A percentile compares a stretch with the other conserved stretches of the same genome.
Evolutionary conservation across 2,113 vertebrate genomes (phyloP).

Genomic region (Pagrus major): DNA sequence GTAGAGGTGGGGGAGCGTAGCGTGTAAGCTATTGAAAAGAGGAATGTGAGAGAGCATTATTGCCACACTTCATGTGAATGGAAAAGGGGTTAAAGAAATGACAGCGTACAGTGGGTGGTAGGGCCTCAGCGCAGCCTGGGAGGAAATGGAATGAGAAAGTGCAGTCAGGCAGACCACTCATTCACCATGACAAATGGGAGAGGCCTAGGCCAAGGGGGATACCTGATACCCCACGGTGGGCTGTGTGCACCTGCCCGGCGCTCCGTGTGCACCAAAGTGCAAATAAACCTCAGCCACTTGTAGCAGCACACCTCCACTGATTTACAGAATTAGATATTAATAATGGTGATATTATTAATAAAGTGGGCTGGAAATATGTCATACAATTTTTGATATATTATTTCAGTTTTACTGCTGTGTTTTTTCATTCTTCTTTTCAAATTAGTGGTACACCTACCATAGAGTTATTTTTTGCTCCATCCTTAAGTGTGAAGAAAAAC

Average conservation of each 20-base stretch:
- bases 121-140: slow-evolving; percentile 76
- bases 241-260: slow-evolving; percentile 77
- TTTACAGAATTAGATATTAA: slow-evolving; percentile 30
- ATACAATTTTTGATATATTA: background rate
- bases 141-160: slow-evolving; percentile 85
- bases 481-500: background rate
- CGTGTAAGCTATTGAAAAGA: slow-evolving; percentile 80
- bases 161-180: slow-evolving; percentile 84
- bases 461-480: background rate
- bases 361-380: background rate
- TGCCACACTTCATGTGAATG: slow-evolving; percentile 84
- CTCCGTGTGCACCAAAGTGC: slow-evolving; percentile 68
- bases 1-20: slow-evolving; percentile 55
- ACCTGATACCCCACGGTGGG: slow-evolving; percentile 81
- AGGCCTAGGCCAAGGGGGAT: slow-evolving; percentile 79
- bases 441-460: background rate
- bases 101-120: slow-evolving; percentile 83
- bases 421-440: background rate
- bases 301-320: slow-evolving; percentile 38
- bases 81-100: slow-evolving; percentile 81
- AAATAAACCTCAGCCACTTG: slow-evolving; percentile 74
- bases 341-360: background rate
- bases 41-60: slow-evolving; percentile 84
- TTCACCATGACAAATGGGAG: slow-evolving; percentile 86
- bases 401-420: background rate